Evolutionary conservation across 2,113 vertebrate species (phyloP), one percentile per base, ranked within the genome.

Genomic region (Polyodon spathula): DNA sequence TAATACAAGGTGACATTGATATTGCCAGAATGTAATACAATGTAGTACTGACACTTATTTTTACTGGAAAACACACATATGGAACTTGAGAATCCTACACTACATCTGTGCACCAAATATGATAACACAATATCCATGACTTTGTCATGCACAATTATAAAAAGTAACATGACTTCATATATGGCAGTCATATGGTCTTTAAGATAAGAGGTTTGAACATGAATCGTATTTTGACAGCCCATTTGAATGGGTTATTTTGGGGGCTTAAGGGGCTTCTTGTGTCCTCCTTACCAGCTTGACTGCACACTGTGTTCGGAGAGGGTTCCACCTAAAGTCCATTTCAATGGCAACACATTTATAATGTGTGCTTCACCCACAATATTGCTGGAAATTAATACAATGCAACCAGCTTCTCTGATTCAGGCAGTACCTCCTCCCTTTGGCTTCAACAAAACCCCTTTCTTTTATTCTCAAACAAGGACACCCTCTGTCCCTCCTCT

Each of bases 231-330:
- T 27, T 27, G 27, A 27, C 27, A 27, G n/a, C n/a, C n/a, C 27
- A 27, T 2, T 27, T 27, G 27, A 27, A 42, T 17, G 27, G 27
- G 51, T 37, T 41, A 46, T 41, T 42, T 3, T 40, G 43, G 16
- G 44, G 54, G 61, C 50, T 42, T 42, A 1, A 27, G 27, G 27
- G 27, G 27, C 27, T 27, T 1, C 27, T 27, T 27, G 27, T 14
- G 40, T 43, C 40, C 48, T 56, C 14, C 50, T 42, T 27, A 27
- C 27, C 27, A 27, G 27, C 27, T 27, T 27, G 27, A 27, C 1
- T 74, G 79, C 83, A 78, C 78, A 83, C 16, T 53, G 8, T 44
- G 42, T 7, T 16, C 12, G 48, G 50, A 63, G 52, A 48, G 61
- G 46, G 44, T 42, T 27, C 42, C 44, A 48, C 54, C 37, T 48